Evolutionary conservation across 2,113 vertebrate species (phyloP).

Genomic region (Platichthys stellatus): DNA sequence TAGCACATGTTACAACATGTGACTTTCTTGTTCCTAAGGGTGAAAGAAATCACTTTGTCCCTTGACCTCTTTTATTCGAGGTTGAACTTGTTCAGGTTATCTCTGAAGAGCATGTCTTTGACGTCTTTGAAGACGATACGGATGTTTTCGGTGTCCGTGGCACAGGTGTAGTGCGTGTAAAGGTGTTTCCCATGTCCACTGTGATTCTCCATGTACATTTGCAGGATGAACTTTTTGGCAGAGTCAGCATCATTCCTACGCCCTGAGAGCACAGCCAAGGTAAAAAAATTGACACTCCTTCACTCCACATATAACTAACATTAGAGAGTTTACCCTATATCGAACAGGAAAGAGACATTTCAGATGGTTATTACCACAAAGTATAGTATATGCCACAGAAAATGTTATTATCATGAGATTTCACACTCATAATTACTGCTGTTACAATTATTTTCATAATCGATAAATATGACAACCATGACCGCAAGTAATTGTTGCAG

Average conservation of each 20-base stretch:
- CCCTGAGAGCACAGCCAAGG: conserved; percentile 66
- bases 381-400: too few species aligned
- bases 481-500: too few species aligned
- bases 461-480: too few species aligned
- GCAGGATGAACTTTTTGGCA: conserved; percentile 86
- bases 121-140: conserved; percentile 85
- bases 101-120: conserved; percentile 84
- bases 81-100: conserved; percentile 81
- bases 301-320: too few species aligned
- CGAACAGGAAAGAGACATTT: too few species aligned
- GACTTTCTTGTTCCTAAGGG: not conserved
- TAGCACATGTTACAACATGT: not conserved
- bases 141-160: conserved; percentile 90
- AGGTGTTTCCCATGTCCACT: conserved; percentile 80
- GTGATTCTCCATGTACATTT: conserved; percentile 83
- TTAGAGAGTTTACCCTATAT: too few species aligned
- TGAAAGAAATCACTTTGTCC: not conserved
- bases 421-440: too few species aligned
- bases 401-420: too few species aligned
- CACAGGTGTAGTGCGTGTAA: conserved; percentile 88
- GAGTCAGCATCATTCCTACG: conserved; percentile 79
- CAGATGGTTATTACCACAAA: too few species aligned
- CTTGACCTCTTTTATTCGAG: conserved; percentile 61
- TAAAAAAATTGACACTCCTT: too few species aligned
- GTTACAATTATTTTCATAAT: too few species aligned